Evolutionary conservation across 2,113 vertebrate species (phyloP), one percentile per base, ranked within the genome.

Genomic region (Sylvia atricapilla): DNA sequence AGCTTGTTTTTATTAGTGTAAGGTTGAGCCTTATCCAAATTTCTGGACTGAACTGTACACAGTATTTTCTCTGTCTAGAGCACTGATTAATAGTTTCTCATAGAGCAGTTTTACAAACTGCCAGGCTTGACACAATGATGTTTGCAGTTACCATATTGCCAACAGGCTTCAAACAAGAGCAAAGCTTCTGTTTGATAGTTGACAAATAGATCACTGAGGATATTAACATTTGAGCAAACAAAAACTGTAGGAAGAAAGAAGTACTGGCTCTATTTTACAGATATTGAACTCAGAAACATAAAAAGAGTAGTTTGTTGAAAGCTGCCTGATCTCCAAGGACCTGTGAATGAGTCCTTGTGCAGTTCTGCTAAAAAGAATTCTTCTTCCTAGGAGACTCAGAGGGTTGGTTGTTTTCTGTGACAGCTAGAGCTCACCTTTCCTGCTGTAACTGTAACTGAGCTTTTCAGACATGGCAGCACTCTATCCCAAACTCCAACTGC

Each of bases 41-140:
- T 78, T 41, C 20, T 33, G 50, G 55, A 69, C 60, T 52, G 49
- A 77, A 23, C 4, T 63, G 55, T 14, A 49, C 17, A 21, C 4
- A 10, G 46, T 49, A 66, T 80, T 62, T 77, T 85, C 47, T 64
- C 47, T 84, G 39, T 58, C 60, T 63, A 59, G 50, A 84, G 35
- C 64, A 58, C 1, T 52, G 55, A 81, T 67, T 69, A 81, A 53
- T 77, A 63, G 35, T 55, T 90, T 90, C 72, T 74, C 10, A 76
- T 7, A 31, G 17, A 58, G 27, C 49, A 37, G 22, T 83, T 87
- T 87, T 78, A 62, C 41, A 70, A 75, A 85, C 58, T 19, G 56
- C 37, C 69, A 66, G 79, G 75, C 63, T 94, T 83, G 59, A 88
- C 50, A 83, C n/a, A 85, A 62, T n/a, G 25, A 72, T 60, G n/a